These are phyloP conservation scores for Xanthia togata DNA, from an alignment of 2,888 invertebrate species.

Conservation along the genomic window DNA sequence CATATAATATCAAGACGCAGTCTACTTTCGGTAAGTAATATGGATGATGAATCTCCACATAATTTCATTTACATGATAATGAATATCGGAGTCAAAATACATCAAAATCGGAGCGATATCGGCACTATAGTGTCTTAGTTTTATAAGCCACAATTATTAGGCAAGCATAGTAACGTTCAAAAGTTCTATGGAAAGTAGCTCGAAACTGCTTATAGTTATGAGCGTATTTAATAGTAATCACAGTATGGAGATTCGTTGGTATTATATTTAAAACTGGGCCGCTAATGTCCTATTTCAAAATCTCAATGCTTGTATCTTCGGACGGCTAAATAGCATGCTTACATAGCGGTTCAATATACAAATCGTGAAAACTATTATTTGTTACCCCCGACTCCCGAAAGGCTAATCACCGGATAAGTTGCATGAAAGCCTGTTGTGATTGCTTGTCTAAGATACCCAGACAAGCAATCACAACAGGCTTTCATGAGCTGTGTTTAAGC, in stretches of 20 bases:
- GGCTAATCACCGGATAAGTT: background rate
- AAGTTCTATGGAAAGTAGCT: conserved; percentile 11
- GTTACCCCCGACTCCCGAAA: background rate
- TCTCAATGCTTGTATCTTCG: background rate
- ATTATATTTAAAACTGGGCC: conserved; percentile 18
- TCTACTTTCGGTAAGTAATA: background rate
- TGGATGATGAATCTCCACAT: background rate
- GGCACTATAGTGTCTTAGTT: conserved; percentile 13
- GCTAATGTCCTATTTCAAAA: conserved; percentile 38
- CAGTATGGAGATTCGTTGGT: conserved; percentile 53
- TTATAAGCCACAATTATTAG: conserved; percentile 8
- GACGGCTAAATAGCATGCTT: background rate
- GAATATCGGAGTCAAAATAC: background rate
- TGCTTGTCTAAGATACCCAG: too few species aligned
- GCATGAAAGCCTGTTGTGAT: too few species aligned
- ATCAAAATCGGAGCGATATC: conserved; percentile 24
- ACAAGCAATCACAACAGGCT: background rate
- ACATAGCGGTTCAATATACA: background rate
- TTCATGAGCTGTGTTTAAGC: background rate
- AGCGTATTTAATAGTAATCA: conserved; percentile 47
- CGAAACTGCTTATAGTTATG: conserved; percentile 23
- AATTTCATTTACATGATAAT: background rate
- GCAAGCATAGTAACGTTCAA: conserved; percentile 27
- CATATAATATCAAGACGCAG: background rate
- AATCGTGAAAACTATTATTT: background rate